Evolutionary conservation across 2,113 vertebrate genomes (phyloP).

Genomic region (Phylloscopus trochilus): DNA sequence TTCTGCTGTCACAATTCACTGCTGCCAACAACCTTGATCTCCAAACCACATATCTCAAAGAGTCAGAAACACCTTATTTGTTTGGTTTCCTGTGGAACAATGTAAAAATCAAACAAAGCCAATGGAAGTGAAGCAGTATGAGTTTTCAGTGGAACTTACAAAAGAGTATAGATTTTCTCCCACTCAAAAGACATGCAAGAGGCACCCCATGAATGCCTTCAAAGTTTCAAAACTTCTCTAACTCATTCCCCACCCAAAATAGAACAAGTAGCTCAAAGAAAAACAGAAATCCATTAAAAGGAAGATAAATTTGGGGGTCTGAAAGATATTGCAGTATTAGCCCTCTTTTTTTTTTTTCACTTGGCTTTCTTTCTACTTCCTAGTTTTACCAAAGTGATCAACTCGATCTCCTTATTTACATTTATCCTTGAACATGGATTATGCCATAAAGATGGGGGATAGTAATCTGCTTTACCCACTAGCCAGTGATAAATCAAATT

Average conservation of each 20-base stretch:
- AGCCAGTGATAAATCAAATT: neutral
- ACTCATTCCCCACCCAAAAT: neutral
- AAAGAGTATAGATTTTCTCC: neutral
- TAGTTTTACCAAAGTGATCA: neutral
- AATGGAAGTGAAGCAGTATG: neutral
- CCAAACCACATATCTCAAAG: neutral
- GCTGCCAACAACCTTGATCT: neutral
- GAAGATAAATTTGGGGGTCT: neutral
- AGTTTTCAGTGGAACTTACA: neutral
- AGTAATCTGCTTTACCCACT: neutral
- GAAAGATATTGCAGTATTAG: neutral
- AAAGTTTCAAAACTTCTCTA: neutral
- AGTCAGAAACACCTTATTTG: neutral
- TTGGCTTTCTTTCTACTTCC: neutral
- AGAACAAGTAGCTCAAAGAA: neutral
- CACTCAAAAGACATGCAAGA: neutral
- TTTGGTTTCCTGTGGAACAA: neutral
- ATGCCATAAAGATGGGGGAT: neutral
- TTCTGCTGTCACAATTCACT: neutral
- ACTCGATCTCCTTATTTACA: neutral
- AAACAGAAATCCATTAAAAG: neutral
- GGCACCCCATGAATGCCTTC: neutral
- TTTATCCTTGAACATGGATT: neutral
- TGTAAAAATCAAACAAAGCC: neutral
- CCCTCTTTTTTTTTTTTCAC: rapidly evolving